Base-by-base conservation (phyloP, 2,888 invertebrate species). In the Coleophora flavipennella region DNA sequence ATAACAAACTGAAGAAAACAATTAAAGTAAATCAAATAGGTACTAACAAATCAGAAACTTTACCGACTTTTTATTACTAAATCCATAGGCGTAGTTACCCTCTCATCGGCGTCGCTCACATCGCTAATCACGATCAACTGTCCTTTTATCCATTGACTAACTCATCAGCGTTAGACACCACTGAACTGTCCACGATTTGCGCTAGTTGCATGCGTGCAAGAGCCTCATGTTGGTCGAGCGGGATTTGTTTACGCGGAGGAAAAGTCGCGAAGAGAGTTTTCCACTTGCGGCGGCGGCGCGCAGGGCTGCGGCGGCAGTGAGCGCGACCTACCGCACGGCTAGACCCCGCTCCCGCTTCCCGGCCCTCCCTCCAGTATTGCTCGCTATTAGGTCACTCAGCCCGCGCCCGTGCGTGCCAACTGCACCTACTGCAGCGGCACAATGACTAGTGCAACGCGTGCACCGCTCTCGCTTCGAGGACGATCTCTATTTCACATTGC, bases 381-480 rank as follows among this genome's bases (percentile, higher is more conserved):
- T 3, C 20, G 20, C 76, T 83, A 83, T 81, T 83, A 78, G 83
- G 83, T 84, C 83, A 81, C 81, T 76, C 68, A 69, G 70, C 60
- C 33, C 33, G 33, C 79, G 73, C 69, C 73, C 76, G 79, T 77
- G 79, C 81, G 81, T 81, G 79, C 78, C 71, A 78, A 79, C 57
- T 79, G 79, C 80, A 78, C 74, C 80, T 78, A 79, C 57, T 79
- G 79, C 80, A 78, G 74, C 80, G 67, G 71, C 81, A 79, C 80
- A 80, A 79, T 78, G 79, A 78, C 75, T 78, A 75, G 74, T 80
- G 81, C 81, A 81, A 54, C 66, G 63, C 63, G 64, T 57, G 60
- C 80, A 78, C 74, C 79, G 81, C 83, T 80, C 81, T 83, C 83
- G 83, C 83, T 77, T 79, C 83, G 83, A 84, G 83, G 83, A 84